Conservation (phyloP, 2,888 invertebrate genomes). For the Lottia gigantea region DNA sequence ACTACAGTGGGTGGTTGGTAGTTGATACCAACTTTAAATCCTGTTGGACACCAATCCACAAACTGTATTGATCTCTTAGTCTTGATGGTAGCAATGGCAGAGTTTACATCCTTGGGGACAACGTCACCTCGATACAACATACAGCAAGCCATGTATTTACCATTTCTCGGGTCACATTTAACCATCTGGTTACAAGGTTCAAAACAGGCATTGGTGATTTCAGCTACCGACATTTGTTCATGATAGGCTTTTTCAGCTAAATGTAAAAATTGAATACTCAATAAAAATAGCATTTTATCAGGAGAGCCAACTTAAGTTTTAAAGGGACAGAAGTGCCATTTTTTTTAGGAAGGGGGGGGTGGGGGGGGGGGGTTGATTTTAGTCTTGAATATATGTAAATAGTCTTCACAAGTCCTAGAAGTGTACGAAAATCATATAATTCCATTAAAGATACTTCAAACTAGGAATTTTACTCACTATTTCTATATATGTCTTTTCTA, state of each 20-base stretch:
- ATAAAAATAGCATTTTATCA: no score
- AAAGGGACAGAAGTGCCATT: no score
- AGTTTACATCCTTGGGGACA: conserved; percentile 65
- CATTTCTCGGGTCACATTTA: conserved; percentile 65
- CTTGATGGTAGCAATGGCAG: conserved; percentile 63
- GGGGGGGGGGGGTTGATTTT: no score
- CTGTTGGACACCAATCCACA: conserved; percentile 61
- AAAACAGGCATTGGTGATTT: conserved; percentile 63
- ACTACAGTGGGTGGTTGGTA: conserved; percentile 80
- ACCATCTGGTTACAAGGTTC: conserved; percentile 67
- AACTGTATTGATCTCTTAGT: conserved; percentile 64
- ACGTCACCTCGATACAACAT: conserved; percentile 67
- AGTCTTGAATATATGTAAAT: no score
- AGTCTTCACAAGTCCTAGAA: no score
- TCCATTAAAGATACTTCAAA: no score
- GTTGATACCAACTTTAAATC: conserved; percentile 79
- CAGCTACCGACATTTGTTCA: conserved; percentile 75
- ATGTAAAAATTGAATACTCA: conserved; percentile 11
- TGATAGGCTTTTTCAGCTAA: conserved; percentile 91
- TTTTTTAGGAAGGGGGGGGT: no score
- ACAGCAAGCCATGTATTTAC: conserved; percentile 71
- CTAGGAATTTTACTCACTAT: no score
- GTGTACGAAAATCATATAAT: no score
- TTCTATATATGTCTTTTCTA: no score
- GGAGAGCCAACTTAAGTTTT: no score